Evolutionary conservation across 37 sponge, comb jelly and placozoan species (phyloP).

Genomic region (Oopsacas minuta): DNA sequence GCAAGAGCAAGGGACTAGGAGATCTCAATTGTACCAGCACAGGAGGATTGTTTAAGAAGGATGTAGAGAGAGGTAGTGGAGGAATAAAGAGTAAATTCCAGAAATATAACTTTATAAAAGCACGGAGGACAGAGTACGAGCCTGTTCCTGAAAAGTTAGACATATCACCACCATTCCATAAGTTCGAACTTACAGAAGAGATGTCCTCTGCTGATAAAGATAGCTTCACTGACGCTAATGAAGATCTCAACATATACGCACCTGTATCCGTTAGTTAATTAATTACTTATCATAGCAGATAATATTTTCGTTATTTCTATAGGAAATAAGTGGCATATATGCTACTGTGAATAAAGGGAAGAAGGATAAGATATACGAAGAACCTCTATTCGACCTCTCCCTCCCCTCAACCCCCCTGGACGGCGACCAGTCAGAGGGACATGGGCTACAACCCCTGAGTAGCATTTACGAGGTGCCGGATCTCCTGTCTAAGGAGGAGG

Average conservation of each 20-base stretch:
- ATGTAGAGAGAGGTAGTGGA: background rate
- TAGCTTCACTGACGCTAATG: too few relatives aligned
- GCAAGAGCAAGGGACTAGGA: background rate
- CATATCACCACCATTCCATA: background rate
- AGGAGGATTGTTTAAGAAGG: background rate
- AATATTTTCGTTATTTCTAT: background rate
- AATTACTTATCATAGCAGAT: background rate
- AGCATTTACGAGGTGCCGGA: background rate
- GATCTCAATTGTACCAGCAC: background rate
- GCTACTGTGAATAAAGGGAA: background rate
- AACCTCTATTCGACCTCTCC: background rate
- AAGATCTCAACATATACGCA: background rate
- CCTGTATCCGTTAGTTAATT: background rate
- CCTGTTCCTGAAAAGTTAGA: background rate
- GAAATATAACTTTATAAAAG: background rate
- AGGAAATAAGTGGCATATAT: background rate
- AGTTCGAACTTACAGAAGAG: background rate
- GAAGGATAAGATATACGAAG: background rate
- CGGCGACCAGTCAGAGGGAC: background rate
- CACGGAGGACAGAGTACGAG: background rate
- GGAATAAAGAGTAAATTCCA: background rate
- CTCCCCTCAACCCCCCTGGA: constrained; percentile 18
- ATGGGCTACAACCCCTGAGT: background rate
- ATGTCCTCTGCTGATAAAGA: background rate
- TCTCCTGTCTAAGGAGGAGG: background rate